Evolutionary conservation across 2,888 invertebrate genomes (phyloP).

Genomic region (Autographa pulchrina): DNA sequence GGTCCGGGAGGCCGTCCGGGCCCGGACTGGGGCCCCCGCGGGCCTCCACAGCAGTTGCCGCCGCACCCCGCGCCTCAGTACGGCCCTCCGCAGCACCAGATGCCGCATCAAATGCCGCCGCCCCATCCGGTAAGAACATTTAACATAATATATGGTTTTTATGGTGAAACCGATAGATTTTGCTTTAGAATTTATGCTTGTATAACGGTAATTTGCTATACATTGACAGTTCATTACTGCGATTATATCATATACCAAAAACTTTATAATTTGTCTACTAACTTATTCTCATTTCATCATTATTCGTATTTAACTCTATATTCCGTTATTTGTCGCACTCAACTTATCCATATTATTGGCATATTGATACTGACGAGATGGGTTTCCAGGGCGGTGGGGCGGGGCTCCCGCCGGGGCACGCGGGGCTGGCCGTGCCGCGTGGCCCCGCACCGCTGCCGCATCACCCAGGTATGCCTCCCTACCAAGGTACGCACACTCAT

Average conservation of each 20-base stretch:
- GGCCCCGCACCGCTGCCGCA: slow-evolving; percentile 82
- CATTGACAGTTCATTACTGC: too few species aligned
- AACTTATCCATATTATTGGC: too few species aligned
- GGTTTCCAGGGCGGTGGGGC: slow-evolving; percentile 76
- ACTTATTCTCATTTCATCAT: too few species aligned
- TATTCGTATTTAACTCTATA: too few species aligned
- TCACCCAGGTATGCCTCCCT: slow-evolving; percentile 79
- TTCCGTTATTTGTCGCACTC: too few species aligned
- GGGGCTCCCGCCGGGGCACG: slow-evolving; percentile 77
- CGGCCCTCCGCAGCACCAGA: slow-evolving; percentile 84
- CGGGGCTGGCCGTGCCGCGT: slow-evolving; percentile 72
- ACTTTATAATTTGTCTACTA: too few species aligned
- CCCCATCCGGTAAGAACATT: slow-evolving; percentile 76
- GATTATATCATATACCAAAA: too few species aligned
- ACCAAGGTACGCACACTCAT: slow-evolving; percentile 60
- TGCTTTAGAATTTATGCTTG: too few species aligned
- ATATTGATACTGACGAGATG: neutral
- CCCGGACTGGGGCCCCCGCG: slow-evolving; percentile 83
- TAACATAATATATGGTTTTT: neutral
- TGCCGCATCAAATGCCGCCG: slow-evolving; percentile 85
- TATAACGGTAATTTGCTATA: too few species aligned
- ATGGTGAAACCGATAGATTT: too few species aligned
- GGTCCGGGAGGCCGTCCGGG: slow-evolving; percentile 77
- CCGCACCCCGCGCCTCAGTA: slow-evolving; percentile 83
- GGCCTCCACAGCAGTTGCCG: slow-evolving; percentile 79